Evolutionary conservation across 1,140 invertebrate genomes (phyloP).

Genomic region (Littorina saxatilis): DNA sequence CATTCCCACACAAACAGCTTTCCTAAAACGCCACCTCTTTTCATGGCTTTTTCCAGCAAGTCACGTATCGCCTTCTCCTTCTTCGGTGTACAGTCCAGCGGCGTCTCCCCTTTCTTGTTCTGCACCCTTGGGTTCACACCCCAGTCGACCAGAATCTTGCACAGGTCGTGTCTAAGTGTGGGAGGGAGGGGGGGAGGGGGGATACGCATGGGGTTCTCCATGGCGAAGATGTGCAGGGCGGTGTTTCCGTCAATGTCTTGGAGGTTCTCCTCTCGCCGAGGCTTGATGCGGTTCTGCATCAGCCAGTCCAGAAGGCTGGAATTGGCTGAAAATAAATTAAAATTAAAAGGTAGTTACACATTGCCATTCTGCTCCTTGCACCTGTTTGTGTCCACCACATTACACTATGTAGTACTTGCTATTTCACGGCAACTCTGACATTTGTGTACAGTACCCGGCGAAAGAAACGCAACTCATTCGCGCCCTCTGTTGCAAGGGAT

Average conservation of each 20-base stretch:
- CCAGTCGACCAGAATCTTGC: conserved; percentile 13
- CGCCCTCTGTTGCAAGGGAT: too few species aligned
- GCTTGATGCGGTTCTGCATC: conserved; percentile 35
- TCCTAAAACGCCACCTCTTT: background rate
- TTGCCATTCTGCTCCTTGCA: background rate
- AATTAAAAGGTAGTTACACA: background rate
- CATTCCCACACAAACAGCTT: background rate
- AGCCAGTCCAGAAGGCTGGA: conserved; percentile 33
- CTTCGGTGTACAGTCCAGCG: background rate
- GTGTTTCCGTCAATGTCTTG: conserved; percentile 59
- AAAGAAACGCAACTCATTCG: too few species aligned
- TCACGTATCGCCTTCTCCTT: background rate
- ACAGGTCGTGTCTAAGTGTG: background rate
- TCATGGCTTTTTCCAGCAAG: background rate
- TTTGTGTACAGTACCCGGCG: too few species aligned
- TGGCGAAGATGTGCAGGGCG: conserved; percentile 47
- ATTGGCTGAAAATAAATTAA: too few species aligned
- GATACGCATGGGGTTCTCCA: background rate
- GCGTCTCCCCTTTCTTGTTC: conserved; percentile 22
- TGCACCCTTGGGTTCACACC: conserved; percentile 24
- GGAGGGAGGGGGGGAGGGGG: background rate
- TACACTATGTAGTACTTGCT: background rate
- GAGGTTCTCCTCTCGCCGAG: conserved; percentile 44
- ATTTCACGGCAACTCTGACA: too few species aligned
- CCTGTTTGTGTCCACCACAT: background rate